These are phyloP conservation scores for Synanthedon andrenaeformis DNA, from an alignment of 2,888 invertebrate genomes.

Conservation along the genomic window DNA sequence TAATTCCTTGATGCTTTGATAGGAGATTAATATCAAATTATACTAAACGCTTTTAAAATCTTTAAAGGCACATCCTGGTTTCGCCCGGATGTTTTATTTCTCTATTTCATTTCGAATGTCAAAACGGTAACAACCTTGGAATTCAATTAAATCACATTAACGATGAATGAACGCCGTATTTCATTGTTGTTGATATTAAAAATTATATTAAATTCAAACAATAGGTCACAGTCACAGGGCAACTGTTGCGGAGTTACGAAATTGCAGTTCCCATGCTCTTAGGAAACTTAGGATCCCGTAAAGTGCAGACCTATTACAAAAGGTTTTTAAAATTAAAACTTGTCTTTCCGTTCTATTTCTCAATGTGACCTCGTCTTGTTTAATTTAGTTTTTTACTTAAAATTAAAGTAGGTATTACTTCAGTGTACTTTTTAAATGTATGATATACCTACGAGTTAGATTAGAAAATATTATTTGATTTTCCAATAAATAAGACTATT, in stretches of 20 bases:
- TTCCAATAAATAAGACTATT: too few species aligned
- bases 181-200: constrained; percentile 21
- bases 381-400: background rate
- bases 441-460: too few species aligned
- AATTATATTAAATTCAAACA: constrained; percentile 17
- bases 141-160: constrained; percentile 1
- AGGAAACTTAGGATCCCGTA: constrained; percentile 6
- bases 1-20: too few species aligned
- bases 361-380: constrained; percentile 8
- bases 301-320: background rate
- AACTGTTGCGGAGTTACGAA: constrained; percentile 13
- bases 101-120: background rate
- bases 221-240: constrained; percentile 20
- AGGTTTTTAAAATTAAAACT: constrained; percentile 6
- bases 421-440: too few species aligned
- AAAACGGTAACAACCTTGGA: constrained; percentile 1
- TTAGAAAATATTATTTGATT: too few species aligned
- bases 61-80: background rate
- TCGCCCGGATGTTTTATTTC: background rate
- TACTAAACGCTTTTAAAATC: background rate
- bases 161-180: constrained; percentile 13
- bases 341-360: constrained; percentile 12
- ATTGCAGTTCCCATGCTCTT: constrained; percentile 14
- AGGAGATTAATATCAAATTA: too few species aligned
- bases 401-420: too few species aligned